Evolutionary conservation across 1,140 invertebrate genomes (phyloP).

Genomic region (Dreissena rostriformis): DNA sequence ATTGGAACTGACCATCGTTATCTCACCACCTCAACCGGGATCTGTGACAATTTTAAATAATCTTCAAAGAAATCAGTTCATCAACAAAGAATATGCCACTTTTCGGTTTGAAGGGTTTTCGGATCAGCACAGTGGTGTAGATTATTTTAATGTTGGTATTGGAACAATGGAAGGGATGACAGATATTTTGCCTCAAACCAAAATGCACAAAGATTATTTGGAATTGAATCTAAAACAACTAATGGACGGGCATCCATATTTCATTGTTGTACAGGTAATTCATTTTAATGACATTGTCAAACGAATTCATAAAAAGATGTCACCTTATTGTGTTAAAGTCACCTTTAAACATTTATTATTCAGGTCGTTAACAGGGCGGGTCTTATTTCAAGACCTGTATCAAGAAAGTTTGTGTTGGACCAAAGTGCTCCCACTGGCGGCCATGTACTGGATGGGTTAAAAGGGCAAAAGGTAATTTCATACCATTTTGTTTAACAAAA

Average conservation of each 20-base stretch:
- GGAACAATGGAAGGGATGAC: constrained; percentile 14
- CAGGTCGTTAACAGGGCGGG: too few species aligned
- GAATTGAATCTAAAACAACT: neutral
- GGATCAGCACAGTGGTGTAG: constrained; percentile 51
- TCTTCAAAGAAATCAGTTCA: neutral
- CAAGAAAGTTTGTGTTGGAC: too few species aligned
- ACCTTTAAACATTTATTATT: too few species aligned
- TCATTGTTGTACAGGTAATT: neutral
- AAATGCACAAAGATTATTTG: too few species aligned
- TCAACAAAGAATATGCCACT: neutral
- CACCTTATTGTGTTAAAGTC: too few species aligned
- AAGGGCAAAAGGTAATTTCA: too few species aligned
- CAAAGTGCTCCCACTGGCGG: too few species aligned
- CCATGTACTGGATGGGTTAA: too few species aligned
- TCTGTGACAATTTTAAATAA: neutral
- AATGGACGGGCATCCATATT: neutral
- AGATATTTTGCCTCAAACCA: too few species aligned
- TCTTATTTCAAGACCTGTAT: too few species aligned
- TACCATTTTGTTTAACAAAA: too few species aligned
- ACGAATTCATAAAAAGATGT: too few species aligned
- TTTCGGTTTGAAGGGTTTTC: constrained; percentile 14
- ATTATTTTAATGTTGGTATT: constrained; percentile 44
- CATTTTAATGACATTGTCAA: neutral
- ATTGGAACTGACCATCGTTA: neutral
- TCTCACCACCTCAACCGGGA: neutral